These are phyloP conservation scores for Drosophila merina DNA, from an alignment of 2,888 invertebrate species.

Conservation along the genomic window DNA sequence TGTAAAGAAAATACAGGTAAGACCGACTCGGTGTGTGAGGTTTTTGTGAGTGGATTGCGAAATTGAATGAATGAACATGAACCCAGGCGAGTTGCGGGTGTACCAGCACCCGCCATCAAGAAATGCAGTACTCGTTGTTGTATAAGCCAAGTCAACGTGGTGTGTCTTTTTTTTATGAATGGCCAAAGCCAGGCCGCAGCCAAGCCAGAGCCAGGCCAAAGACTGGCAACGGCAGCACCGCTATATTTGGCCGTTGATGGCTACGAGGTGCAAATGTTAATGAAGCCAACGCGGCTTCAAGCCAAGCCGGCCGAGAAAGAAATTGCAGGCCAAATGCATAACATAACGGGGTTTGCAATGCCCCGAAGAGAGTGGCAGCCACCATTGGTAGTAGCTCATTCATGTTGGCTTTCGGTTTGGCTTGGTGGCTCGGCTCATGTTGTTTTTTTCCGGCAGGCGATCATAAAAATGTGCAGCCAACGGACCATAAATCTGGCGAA, in stretches of 20 bases:
- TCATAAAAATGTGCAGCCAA: conserved; percentile 60
- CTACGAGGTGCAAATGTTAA: conserved; percentile 73
- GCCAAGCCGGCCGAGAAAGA: conserved; percentile 19
- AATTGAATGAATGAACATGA: conserved; percentile 52
- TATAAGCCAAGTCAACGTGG: conserved; percentile 36
- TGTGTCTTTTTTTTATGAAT: conserved; percentile 57
- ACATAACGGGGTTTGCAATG: conserved; percentile 70
- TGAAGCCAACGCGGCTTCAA: conserved; percentile 55
- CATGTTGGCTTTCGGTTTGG: conserved; percentile 24
- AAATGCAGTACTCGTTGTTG: conserved; percentile 36
- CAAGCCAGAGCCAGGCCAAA: conserved; percentile 29
- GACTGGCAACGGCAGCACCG: conserved; percentile 36
- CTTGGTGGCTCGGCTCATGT: conserved; percentile 13
- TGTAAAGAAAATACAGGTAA: conserved; percentile 25
- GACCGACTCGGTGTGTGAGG: conserved; percentile 4
- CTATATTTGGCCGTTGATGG: conserved; percentile 66
- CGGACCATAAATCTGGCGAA: conserved; percentile 52
- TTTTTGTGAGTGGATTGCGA: conserved; percentile 30
- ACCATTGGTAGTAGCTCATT: conserved; percentile 26
- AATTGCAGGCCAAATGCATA: conserved; percentile 76
- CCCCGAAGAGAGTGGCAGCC: conserved; percentile 19
- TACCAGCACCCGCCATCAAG: conserved; percentile 25
- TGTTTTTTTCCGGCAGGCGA: conserved; percentile 54
- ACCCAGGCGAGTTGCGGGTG: conserved; percentile 41
- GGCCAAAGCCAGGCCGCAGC: conserved; percentile 32